These are phyloP conservation scores for Bagarius yarrelli DNA, from an alignment of 2,113 vertebrate genomes.

Conservation along the genomic window DNA sequence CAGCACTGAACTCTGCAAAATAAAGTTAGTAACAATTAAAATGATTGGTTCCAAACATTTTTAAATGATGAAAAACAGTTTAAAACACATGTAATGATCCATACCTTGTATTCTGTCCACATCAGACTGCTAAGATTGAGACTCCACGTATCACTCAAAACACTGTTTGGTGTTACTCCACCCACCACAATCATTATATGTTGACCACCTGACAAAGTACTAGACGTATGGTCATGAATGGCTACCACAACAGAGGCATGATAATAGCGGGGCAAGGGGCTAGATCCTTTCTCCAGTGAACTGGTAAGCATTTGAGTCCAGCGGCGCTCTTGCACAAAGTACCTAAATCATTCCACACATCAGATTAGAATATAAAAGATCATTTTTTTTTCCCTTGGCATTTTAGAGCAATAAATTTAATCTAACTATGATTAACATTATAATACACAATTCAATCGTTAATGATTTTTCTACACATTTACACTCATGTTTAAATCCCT, in stretches of 20 bases:
- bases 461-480: too few species aligned
- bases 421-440: too few species aligned
- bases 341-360: slow-evolving; percentile 64
- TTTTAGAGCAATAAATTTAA: not conserved
- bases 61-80: not conserved
- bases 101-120: slow-evolving; percentile 83
- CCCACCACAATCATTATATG: slow-evolving; percentile 84
- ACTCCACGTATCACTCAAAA: slow-evolving; percentile 83
- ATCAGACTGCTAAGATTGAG: slow-evolving; percentile 86
- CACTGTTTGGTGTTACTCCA: slow-evolving; percentile 75
- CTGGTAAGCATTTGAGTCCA: slow-evolving; percentile 90
- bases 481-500: not conserved
- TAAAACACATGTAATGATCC: not conserved
- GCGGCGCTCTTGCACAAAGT: slow-evolving; percentile 79
- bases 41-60: not conserved
- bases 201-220: slow-evolving; percentile 64
- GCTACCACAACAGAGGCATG: slow-evolving; percentile 80
- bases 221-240: slow-evolving; percentile 60
- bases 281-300: slow-evolving; percentile 74
- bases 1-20: slow-evolving; percentile 72
- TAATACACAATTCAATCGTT: too few species aligned
- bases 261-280: slow-evolving; percentile 80
- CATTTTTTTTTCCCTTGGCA: too few species aligned
- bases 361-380: not conserved
- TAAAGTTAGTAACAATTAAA: not conserved